Evolutionary conservation across 1,140 invertebrate species (phyloP).

Genomic region (Ceratoteleas bidentatus): DNA sequence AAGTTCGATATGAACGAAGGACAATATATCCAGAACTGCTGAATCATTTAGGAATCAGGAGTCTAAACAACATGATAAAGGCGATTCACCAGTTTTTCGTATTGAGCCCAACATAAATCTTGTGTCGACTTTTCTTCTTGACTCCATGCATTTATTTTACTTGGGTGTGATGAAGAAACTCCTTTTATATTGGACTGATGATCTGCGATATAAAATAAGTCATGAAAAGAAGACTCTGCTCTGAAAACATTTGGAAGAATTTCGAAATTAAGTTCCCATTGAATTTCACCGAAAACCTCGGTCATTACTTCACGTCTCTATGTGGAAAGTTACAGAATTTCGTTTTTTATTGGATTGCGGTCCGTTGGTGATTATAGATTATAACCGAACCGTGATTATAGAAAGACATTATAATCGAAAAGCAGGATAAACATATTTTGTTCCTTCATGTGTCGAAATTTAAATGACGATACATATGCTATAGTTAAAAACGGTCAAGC

Average conservation of each 20-base stretch:
- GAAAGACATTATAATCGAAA: background rate
- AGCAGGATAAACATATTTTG: background rate
- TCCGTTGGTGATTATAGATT: conserved; percentile 31
- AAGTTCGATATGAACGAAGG: conserved; percentile 1
- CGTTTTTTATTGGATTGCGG: conserved; percentile 50
- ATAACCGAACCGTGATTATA: no score
- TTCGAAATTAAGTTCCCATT: background rate
- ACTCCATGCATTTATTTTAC: conserved; percentile 24
- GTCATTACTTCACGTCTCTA: conserved; percentile 16
- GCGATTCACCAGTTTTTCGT: conserved; percentile 14
- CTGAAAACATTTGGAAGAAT: background rate
- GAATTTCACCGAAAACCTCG: conserved; percentile 24
- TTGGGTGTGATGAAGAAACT: conserved; percentile 25
- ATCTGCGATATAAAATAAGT: conserved; percentile 15
- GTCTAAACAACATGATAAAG: conserved; percentile 5
- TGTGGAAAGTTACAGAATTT: conserved; percentile 44
- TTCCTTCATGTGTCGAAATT: conserved; percentile 2
- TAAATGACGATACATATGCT: conserved; percentile 14
- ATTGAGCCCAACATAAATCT: conserved; percentile 8
- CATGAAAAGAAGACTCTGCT: background rate
- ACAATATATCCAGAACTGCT: conserved; percentile 34
- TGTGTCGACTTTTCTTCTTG: conserved; percentile 9
- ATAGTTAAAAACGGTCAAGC: conserved; percentile 14
- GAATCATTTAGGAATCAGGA: conserved; percentile 25
- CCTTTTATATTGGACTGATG: conserved; percentile 7